A percentile compares a stretch with the other conserved stretches of the same genome.
Conservation (phyloP, 2,113 vertebrate species). For the Isurus oxyrinchus region DNA sequence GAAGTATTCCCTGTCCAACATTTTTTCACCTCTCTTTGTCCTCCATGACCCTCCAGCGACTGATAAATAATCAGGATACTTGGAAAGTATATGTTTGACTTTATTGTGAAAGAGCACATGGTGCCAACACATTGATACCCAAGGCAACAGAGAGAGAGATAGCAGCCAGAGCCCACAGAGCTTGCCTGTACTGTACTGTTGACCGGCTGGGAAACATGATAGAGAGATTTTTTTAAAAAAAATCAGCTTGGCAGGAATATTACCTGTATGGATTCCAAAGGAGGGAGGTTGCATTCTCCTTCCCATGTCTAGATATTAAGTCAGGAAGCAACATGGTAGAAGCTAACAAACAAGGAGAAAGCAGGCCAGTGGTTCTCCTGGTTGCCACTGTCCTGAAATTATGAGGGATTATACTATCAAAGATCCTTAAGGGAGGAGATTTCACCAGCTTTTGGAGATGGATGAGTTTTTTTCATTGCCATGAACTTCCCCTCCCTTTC, state of each 20-base stretch:
- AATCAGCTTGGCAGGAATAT: not conserved
- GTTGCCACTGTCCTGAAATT: too few relatives aligned
- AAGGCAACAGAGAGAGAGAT: not conserved
- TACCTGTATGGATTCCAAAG: not conserved
- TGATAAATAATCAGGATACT: not conserved
- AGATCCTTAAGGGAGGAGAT: too few relatives aligned
- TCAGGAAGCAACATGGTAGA: not conserved
- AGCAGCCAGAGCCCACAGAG: not conserved
- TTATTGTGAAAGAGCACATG: not conserved
- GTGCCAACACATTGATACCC: not conserved
- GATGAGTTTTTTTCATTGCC: not conserved
- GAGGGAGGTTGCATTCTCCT: not conserved
- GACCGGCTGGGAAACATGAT: too few relatives aligned
- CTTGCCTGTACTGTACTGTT: not conserved
- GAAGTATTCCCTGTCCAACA: not conserved
- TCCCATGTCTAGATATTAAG: not conserved
- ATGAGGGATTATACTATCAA: not conserved
- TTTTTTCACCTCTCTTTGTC: not conserved
- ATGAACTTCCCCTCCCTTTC: too few relatives aligned
- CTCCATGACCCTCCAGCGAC: not conserved
- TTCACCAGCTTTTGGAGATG: not conserved
- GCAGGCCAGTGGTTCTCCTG: not conserved
- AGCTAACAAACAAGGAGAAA: too few relatives aligned
- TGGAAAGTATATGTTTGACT: slow-evolving; percentile 14
- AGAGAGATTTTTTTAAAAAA: too few relatives aligned